phyloP scores from a whole-genome alignment of 2,797 vertebrate species.

The Benthosema pterotum region DNA sequence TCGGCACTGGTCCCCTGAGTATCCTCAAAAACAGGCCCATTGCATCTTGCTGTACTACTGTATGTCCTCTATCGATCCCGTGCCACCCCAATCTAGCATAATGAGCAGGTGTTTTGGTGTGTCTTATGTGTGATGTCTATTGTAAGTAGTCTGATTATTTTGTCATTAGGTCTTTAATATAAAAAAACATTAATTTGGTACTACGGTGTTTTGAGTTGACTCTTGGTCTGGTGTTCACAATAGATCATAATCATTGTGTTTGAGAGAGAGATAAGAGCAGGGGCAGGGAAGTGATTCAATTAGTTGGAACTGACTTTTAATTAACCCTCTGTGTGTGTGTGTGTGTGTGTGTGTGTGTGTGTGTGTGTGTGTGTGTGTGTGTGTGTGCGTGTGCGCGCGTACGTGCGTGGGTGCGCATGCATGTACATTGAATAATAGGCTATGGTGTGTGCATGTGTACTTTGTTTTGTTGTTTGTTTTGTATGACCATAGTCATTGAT shows the following conservation, averaged over 20 bases:
- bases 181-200: too few species aligned
- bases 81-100: too few species aligned
- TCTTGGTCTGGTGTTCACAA: neutral
- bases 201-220: too few species aligned
- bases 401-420: slow-evolving; percentile 14
- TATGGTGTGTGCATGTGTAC: slow-evolving; percentile 4
- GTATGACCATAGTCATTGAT: neutral
- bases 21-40: too few species aligned
- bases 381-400: slow-evolving; percentile 2
- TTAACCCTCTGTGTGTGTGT: slow-evolving; percentile 39
- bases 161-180: too few species aligned
- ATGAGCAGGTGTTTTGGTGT: too few species aligned
- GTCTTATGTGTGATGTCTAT: too few species aligned
- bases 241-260: slow-evolving; percentile 14
- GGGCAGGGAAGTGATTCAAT: slow-evolving; percentile 44
- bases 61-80: too few species aligned
- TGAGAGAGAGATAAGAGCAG: slow-evolving; percentile 7
- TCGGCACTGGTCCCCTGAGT: too few species aligned
- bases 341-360: slow-evolving; percentile 18
- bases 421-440: neutral
- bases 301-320: slow-evolving; percentile 47
- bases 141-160: too few species aligned
- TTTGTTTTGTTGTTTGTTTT: neutral
- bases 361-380: neutral
- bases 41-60: too few species aligned